Evolutionary conservation across 1,140 invertebrate genomes (phyloP), one percentile per base, ranked within the genome.

Genomic region (Drosophila chauvacae): DNA sequence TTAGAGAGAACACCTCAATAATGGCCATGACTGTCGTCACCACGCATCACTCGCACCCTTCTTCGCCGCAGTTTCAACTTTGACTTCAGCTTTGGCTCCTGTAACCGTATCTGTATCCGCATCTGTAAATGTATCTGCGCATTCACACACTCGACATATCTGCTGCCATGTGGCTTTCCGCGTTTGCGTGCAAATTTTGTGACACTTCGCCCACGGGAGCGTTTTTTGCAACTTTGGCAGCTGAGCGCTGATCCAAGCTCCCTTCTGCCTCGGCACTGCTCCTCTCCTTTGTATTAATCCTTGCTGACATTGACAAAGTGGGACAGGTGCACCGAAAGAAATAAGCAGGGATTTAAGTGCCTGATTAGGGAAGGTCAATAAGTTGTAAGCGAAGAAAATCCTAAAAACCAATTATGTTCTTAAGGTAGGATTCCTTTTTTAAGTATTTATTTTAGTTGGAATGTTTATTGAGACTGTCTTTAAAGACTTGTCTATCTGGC

Each of bases 181-280:
- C 75, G 74, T 77, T 77, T 76, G 74, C 74, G 74, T 77, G 74
- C 76, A 87, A 87, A 87, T 87, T 87, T 80, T 87, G 84, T 88
- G 84, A 88, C 84, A 88, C 73, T 84, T 88, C 84, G 80, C 84
- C 84, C 84, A 88, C 84, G 84, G 84, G 84, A 88, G 62, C 70
- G 75, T 47, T 73, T 79, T 79, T 60, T 79, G 77, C 73, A 53
- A 50, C 56, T 63, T 59, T 77, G 58, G 57, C 73, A 70, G 75
- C 53, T 70, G 42, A 57, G 51, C 23, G 45, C 42, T 44, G 57
- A 69, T 68, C 62, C 37, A 48, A 37, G 50, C 26, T 41, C 16
- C 48, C 60, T 23, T 35, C 30, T 9, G 50, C 42, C 71, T 45
- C 39, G 42, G 26, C 73, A 47, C 51, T 44, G 41, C 55, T 65